Evolutionary conservation across 2,888 invertebrate genomes (phyloP).

Genomic region (Chrysopilus asiliformis): DNA sequence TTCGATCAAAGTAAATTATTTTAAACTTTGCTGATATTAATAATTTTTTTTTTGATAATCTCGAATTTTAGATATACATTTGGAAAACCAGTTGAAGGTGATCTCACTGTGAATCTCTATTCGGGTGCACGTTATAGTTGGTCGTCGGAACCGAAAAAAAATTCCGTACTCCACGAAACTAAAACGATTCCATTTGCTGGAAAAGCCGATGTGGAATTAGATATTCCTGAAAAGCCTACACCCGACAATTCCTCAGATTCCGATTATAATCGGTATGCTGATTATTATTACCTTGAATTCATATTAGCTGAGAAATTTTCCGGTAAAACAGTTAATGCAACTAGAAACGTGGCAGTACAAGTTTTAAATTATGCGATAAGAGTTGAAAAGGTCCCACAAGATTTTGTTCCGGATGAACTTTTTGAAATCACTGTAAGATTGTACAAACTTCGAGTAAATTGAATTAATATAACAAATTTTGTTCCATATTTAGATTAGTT

Average conservation of each 20-base stretch:
- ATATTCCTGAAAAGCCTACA: too few relatives aligned
- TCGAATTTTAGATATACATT: conserved; percentile 53
- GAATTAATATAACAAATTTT: too few relatives aligned
- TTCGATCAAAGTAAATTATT: conserved; percentile 81
- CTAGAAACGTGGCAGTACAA: conserved; percentile 59
- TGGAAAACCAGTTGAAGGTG: conserved; percentile 76
- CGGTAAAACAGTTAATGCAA: conserved; percentile 61
- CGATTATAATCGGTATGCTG: too few relatives aligned
- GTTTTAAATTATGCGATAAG: conserved; percentile 63
- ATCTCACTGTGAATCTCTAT: conserved; percentile 71
- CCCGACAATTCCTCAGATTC: too few relatives aligned
- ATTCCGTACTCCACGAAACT: too few relatives aligned
- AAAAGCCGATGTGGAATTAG: conserved; percentile 55
- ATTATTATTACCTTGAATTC: conserved; percentile 72
- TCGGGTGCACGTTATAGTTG: too few relatives aligned
- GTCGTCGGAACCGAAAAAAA: conserved; percentile 30
- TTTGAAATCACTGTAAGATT: conserved; percentile 70
- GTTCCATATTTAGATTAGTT: too few relatives aligned
- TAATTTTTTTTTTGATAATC: not conserved
- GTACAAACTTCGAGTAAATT: too few relatives aligned
- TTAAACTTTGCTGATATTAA: not conserved
- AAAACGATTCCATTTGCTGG: conserved; percentile 57
- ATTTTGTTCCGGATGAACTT: conserved; percentile 78
- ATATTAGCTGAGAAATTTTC: conserved; percentile 84
- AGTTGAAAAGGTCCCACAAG: conserved; percentile 65